phyloP scores from a whole-genome alignment of 92 coral and sea anemone species.

The Pocillopora meandrina region DNA sequence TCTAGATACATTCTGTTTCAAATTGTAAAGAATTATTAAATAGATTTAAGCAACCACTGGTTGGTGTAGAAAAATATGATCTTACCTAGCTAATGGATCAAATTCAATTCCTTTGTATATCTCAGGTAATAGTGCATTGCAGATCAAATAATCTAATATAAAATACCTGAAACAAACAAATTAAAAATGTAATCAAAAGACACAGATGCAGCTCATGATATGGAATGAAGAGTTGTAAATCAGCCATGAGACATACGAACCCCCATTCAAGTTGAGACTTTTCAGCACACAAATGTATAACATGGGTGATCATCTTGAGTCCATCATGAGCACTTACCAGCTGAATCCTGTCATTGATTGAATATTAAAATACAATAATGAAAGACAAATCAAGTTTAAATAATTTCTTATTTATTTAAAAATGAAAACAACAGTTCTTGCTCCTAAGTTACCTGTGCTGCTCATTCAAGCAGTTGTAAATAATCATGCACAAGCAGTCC shows the following conservation, averaged over 20 bases:
- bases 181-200: not conserved
- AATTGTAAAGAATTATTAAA: too few species aligned
- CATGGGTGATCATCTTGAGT: slow-evolving; percentile 67
- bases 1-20: too few species aligned
- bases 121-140: slow-evolving; percentile 62
- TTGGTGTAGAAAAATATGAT: not conserved
- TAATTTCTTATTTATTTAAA: not conserved
- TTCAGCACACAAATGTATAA: slow-evolving; percentile 78
- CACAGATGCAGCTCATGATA: too few species aligned
- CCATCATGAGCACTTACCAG: slow-evolving; percentile 65
- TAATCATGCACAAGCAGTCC: slow-evolving; percentile 90
- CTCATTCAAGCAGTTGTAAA: slow-evolving; percentile 80
- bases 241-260: slow-evolving; percentile 39
- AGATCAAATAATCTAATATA: slow-evolving; percentile 68
- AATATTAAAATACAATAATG: not conserved
- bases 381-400: not conserved
- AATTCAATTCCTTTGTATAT: slow-evolving; percentile 76
- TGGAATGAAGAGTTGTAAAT: not conserved
- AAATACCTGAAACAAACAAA: slow-evolving; percentile 60
- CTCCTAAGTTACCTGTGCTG: slow-evolving; percentile 51
- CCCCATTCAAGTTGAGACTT: slow-evolving; percentile 93
- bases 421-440: not conserved
- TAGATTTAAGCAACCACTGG: too few species aligned
- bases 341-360: slow-evolving; percentile 48
- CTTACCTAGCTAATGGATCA: slow-evolving; percentile 83